Percentiles rank a stretch among this genome's conserved stretches.
Evolutionary conservation across 2,888 invertebrate genomes (phyloP).

Genomic region (Chirona hameri): DNA sequence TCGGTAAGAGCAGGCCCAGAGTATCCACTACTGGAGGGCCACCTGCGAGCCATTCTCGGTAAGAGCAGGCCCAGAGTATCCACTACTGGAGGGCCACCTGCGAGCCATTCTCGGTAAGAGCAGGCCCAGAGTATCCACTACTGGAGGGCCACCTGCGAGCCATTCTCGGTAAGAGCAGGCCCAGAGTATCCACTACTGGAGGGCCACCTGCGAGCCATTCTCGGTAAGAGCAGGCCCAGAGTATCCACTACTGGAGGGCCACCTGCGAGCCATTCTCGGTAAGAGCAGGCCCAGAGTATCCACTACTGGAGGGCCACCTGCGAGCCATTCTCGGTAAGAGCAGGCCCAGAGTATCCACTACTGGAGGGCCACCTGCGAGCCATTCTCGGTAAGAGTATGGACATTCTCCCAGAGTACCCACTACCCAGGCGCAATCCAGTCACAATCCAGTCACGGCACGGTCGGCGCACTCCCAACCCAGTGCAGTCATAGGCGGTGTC

Average conservation of each 20-base stretch:
- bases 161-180: constrained; percentile 72
- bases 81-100: constrained; percentile 89
- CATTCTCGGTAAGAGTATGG: constrained; percentile 74
- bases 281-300: constrained; percentile 47
- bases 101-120: constrained; percentile 88
- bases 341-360: background rate
- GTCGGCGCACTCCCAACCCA: no score
- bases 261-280: constrained; percentile 94
- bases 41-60: constrained; percentile 94
- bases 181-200: constrained; percentile 69
- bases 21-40: constrained; percentile 92
- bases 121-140: background rate
- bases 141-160: constrained; percentile 94
- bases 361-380: constrained; percentile 94
- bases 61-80: constrained; percentile 47
- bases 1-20: constrained; percentile 63
- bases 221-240: constrained; percentile 63
- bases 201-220: constrained; percentile 91
- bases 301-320: constrained; percentile 89
- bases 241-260: constrained; percentile 92
- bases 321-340: constrained; percentile 88
- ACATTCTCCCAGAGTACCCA: background rate
- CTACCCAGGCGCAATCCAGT: no score
- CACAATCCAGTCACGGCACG: no score
- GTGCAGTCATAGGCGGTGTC: no score